phyloP scores from a whole-genome alignment of 2,797 vertebrate genomes.

The Microchirus variegatus region DNA sequence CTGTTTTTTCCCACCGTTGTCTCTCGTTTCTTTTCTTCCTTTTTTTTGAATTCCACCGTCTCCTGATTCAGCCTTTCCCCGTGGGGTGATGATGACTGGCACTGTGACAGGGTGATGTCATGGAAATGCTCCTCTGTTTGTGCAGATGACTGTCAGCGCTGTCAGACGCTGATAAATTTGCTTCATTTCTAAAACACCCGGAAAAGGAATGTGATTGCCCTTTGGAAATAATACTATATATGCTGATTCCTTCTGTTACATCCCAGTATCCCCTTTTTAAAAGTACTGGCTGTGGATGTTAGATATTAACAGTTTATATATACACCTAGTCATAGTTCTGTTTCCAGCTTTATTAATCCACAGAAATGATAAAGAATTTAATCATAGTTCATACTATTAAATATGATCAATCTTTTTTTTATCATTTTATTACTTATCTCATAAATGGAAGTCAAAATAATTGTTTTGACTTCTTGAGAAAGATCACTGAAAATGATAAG shows the following conservation, averaged over 20 bases:
- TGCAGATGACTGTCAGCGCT: conserved; percentile 60
- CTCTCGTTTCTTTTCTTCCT: conserved; percentile 9
- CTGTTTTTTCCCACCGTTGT: conserved; percentile 8
- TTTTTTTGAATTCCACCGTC: conserved; percentile 31
- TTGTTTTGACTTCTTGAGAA: conserved; percentile 31
- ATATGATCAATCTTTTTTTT: conserved; percentile 28
- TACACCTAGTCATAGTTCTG: not conserved
- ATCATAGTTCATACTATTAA: conserved; percentile 20
- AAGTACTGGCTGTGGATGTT: not conserved
- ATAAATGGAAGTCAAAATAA: conserved; percentile 25
- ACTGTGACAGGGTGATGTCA: conserved; percentile 65
- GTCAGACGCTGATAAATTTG: conserved; percentile 53
- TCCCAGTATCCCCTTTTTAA: conserved; percentile 1
- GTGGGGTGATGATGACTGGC: conserved; percentile 57
- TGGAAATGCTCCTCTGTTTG: conserved; percentile 53
- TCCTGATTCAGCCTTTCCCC: conserved; percentile 40
- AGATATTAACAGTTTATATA: not conserved
- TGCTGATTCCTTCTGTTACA: conserved; percentile 10
- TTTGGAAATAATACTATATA: conserved; percentile 27
- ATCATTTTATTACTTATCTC: conserved; percentile 26
- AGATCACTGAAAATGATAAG: conserved; percentile 12
- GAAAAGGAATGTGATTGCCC: conserved; percentile 41
- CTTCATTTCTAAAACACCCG: conserved; percentile 44
- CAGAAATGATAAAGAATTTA: conserved; percentile 10
- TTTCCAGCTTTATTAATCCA: conserved; percentile 8